Evolutionary conservation across 2,797 vertebrate species (phyloP).

Genomic region (Ataeniobius toweri): DNA sequence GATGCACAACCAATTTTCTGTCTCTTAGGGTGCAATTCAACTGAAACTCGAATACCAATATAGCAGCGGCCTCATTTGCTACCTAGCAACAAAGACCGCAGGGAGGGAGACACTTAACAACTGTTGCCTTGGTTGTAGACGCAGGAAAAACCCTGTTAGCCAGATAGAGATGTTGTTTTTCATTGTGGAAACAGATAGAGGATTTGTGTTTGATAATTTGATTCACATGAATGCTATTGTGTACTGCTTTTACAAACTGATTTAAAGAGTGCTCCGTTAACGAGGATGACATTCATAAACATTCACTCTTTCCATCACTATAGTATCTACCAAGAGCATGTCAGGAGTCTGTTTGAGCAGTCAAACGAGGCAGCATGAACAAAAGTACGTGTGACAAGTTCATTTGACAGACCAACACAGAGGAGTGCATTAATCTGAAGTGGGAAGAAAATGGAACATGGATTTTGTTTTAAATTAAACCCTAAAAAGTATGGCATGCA

Average conservation of each 20-base stretch:
- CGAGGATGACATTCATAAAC: not conserved
- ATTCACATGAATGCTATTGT: not conserved
- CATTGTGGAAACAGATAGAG: not conserved
- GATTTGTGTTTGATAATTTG: not conserved
- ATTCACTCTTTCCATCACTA: not conserved
- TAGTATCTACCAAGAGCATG: not conserved
- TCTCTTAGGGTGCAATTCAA: constrained; percentile 35
- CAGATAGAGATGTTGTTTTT: not conserved
- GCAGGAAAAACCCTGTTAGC: constrained; percentile 30
- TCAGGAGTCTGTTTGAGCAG: too few relatives aligned
- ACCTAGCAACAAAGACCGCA: constrained; percentile 61
- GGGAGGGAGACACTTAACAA: constrained; percentile 42
- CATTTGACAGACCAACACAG: not conserved
- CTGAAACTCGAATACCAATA: constrained; percentile 43
- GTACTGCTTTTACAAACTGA: not conserved
- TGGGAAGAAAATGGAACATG: not conserved
- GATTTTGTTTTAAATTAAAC: not conserved
- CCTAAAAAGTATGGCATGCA: not conserved
- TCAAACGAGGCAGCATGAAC: too few relatives aligned
- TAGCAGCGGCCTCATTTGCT: constrained; percentile 52
- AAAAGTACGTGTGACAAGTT: too few relatives aligned
- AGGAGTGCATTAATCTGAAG: not conserved
- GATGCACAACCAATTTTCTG: constrained; percentile 26
- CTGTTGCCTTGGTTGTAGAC: constrained; percentile 53
- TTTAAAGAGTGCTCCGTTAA: not conserved